A percentile compares a stretch with the other conserved stretches of the same genome.
Conservation (phyloP, 2,888 invertebrate genomes). For the Harpalus rubripes region DNA sequence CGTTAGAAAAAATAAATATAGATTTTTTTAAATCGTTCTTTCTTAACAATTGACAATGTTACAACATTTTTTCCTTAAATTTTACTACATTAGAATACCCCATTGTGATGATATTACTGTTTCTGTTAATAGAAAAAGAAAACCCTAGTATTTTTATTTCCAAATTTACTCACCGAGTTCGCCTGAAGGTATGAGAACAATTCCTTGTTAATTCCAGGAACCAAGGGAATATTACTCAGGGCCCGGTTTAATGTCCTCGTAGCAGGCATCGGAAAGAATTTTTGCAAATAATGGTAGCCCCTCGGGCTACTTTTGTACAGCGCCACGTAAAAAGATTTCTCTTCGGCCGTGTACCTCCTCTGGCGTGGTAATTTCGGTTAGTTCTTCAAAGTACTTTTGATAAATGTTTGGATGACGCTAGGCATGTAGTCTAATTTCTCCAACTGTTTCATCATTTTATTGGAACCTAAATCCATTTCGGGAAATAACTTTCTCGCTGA, state of each 20-base stretch:
- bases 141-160: too few species aligned
- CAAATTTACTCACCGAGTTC: background rate
- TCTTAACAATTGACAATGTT: too few species aligned
- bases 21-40: too few species aligned
- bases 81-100: too few species aligned
- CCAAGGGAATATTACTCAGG: conserved; percentile 8
- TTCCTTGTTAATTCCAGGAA: conserved; percentile 30
- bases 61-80: too few species aligned
- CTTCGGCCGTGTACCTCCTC: background rate
- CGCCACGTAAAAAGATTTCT: conserved; percentile 31
- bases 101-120: too few species aligned
- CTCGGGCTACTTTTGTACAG: conserved; percentile 13
- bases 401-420: background rate
- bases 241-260: conserved; percentile 17
- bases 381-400: background rate
- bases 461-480: background rate
- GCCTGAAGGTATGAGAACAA: conserved; percentile 13
- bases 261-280: conserved; percentile 27
- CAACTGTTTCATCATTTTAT: conserved; percentile 3
- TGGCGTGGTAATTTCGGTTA: background rate
- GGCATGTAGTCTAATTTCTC: conserved; percentile 1
- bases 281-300: conserved; percentile 10
- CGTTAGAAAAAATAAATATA: too few species aligned
- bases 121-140: too few species aligned
- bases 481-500: background rate